phyloP scores from a whole-genome alignment of 2,113 vertebrate genomes.

The western clawed frog (Xenopus tropicalis) region UCB_Xtro_10.0 CM004443.2:132120501-132121000 shows the following conservation, averaged over 20 bases:
- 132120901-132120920: conserved; percentile 95
- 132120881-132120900: conserved; percentile 94
- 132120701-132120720: conserved; percentile 45
- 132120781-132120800: conserved; percentile 55
- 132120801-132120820: conserved; percentile 79
- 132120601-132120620: conserved; percentile 32
- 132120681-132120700: conserved; percentile 54
- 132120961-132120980: conserved; percentile 93
- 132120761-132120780: conserved; percentile 39
- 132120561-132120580: no score
- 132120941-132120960: conserved; percentile 99
- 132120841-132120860: conserved; percentile 79
- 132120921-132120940: conserved; percentile 99
- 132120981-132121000: conserved; percentile 90
- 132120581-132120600: not conserved
- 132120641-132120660: conserved; percentile 31
- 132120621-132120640: conserved; percentile 46
- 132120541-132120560: no score
- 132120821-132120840: conserved; percentile 84
- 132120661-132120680: conserved; percentile 53
- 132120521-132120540: no score
- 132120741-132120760: conserved; percentile 53
- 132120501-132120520: no score
- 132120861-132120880: conserved; percentile 89
- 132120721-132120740: conserved; percentile 43